These are phyloP conservation scores for Athrips mouffetella DNA, from an alignment of 2,888 invertebrate species.

Conservation along the genomic window DNA sequence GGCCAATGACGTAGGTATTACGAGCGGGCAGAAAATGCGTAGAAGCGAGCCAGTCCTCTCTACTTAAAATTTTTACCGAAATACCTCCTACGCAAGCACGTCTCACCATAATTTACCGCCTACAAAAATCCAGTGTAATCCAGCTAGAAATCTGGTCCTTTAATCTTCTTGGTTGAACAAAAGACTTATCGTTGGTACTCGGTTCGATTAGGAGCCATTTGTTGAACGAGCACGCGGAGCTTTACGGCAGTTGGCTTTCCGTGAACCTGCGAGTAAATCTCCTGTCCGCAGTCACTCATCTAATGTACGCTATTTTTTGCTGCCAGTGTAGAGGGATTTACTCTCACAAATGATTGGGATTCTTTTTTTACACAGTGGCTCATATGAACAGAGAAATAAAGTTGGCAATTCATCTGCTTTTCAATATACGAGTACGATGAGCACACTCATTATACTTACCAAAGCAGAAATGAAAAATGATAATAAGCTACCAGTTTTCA, in stretches of 20 bases:
- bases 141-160: slow-evolving; percentile 3
- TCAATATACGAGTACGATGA: no score
- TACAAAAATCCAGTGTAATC: slow-evolving; percentile 1
- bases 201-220: slow-evolving; percentile 7
- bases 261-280: slow-evolving; percentile 2
- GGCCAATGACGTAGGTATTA: not conserved
- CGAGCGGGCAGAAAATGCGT: not conserved
- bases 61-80: no score
- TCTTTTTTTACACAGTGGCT: no score
- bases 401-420: no score
- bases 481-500: no score
- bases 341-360: not conserved
- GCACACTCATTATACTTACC: no score
- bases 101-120: not conserved
- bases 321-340: not conserved
- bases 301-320: not conserved
- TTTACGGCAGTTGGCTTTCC: not conserved
- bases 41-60: not conserved
- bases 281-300: slow-evolving; percentile 2
- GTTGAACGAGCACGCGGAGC: not conserved
- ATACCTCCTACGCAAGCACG: not conserved
- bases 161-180: slow-evolving; percentile 1
- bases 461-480: no score
- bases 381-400: no score
- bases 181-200: slow-evolving; percentile 5